Conservation (phyloP, 1,140 invertebrate species). For the Littorina saxatilis region DNA sequence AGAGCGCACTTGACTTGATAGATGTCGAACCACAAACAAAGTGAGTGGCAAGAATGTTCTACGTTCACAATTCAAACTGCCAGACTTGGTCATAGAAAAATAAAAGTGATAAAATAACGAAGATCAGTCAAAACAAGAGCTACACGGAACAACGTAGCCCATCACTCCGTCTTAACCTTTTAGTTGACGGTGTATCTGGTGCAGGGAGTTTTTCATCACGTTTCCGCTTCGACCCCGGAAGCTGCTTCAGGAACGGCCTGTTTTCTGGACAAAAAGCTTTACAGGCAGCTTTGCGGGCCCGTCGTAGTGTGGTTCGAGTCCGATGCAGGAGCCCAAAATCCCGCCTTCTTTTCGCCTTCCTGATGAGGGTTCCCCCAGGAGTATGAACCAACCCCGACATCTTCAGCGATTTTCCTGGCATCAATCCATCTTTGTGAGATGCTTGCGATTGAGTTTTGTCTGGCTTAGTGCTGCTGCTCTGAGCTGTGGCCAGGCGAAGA, state of each 20-base stretch:
- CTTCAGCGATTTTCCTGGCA: not conserved
- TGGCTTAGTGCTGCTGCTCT: not conserved
- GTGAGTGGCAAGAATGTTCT: too few species aligned
- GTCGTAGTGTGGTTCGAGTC: constrained; percentile 44
- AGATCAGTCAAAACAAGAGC: not conserved
- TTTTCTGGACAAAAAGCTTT: constrained; percentile 52
- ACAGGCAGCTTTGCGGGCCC: constrained; percentile 44
- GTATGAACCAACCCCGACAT: not conserved
- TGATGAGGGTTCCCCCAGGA: not conserved
- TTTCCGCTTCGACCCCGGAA: constrained; percentile 34
- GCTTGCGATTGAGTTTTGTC: not conserved
- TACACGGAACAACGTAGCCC: constrained; percentile 17
- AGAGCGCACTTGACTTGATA: too few species aligned
- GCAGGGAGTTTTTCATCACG: constrained; percentile 35
- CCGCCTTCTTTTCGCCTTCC: constrained; percentile 1
- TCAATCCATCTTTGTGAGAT: not conserved
- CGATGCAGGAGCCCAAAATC: constrained; percentile 43
- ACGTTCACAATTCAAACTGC: constrained; percentile 4
- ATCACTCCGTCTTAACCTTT: constrained; percentile 28
- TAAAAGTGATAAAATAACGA: not conserved
- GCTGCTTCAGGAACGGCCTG: constrained; percentile 34
- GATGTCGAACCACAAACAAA: too few species aligned
- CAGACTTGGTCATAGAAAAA: not conserved
- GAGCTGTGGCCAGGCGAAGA: constrained; percentile 3
- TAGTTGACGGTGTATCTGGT: not conserved